Evolutionary conservation across 1,140 invertebrate species (phyloP).

Genomic region (Neelides sp.): DNA sequence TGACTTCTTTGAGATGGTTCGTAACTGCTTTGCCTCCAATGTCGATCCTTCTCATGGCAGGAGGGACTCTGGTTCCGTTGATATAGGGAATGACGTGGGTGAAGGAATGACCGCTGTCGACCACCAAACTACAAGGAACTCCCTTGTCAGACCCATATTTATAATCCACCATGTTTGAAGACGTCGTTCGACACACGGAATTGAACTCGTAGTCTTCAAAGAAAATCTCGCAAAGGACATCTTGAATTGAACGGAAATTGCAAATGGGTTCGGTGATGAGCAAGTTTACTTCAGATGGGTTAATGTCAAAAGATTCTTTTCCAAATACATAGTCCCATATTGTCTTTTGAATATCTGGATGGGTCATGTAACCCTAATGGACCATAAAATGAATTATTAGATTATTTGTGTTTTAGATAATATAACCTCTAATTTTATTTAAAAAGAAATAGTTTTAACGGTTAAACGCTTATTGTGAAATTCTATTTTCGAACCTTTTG

Average conservation of each 20-base stretch:
- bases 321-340: conserved; percentile 94
- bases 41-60: conserved; percentile 71
- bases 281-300: conserved; percentile 62
- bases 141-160: conserved; percentile 43
- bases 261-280: conserved; percentile 87
- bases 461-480: neutral
- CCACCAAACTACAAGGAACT: conserved; percentile 60
- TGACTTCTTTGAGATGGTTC: conserved; percentile 95
- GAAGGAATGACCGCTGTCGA: conserved; percentile 91
- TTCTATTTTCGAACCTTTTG: conserved; percentile 52
- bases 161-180: conserved; percentile 41
- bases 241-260: conserved; percentile 84
- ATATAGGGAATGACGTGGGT: conserved; percentile 90
- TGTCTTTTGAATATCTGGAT: conserved; percentile 90
- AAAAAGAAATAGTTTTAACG: neutral
- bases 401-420: neutral
- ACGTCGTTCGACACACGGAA: conserved; percentile 65
- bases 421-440: neutral
- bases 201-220: conserved; percentile 95
- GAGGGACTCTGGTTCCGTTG: conserved; percentile 68
- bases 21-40: conserved; percentile 94
- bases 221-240: conserved; percentile 86
- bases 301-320: conserved; percentile 68
- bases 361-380: conserved; percentile 76
- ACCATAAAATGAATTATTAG: conserved; percentile 31